Evolutionary conservation across 2,888 invertebrate species (phyloP), one percentile per base, ranked within the genome.

Genomic region (Colletes collaris): DNA sequence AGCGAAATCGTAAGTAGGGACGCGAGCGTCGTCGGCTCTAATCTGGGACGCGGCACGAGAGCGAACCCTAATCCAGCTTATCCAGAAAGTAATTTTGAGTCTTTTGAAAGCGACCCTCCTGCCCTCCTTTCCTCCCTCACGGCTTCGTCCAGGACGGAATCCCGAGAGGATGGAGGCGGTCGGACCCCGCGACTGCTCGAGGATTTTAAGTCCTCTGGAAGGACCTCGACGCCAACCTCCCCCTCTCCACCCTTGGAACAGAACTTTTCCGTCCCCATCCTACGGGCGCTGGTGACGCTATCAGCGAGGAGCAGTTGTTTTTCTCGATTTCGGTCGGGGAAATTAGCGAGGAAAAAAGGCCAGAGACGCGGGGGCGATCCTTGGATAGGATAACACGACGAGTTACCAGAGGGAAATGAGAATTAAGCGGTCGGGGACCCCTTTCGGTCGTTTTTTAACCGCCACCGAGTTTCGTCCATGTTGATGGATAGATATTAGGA

Each of bases 51-150:
- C 90, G 89, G 90, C 89, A 90, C 89, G 91, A 90, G 91, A 90
- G 91, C 93, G 93, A 93, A 93, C 93, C 94, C 94, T 94, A 94
- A 94, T 94, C 94, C 94, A 94, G 94, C 94, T 94, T 94, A 94
- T 94, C 94, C 94, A 94, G 94, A 94, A 94, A 94, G 94, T 94
- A 94, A 94, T 94, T 94, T 94, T 94, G 94, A 94, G 94, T 94
- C 94, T 94, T 94, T 94, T 94, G 93, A 94, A 94, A 94, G 90
- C 89, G 88, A 83, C 82, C 88, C 79, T 69, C 79, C 71, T 37
- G 16, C 69, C 60, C 83, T 71, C 71, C 76, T 72, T 74, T 66
- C 69, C 58, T 71, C 76, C 75, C 76, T 66, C 66, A n/a, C 76
- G 60, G 64, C 56, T 72, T 68, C 81, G 65, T 71, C 82, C 84